Evolutionary conservation across 2,113 vertebrate species (phyloP), one percentile per base, ranked within the genome.

Genomic region (Sturnus vulgaris): DNA sequence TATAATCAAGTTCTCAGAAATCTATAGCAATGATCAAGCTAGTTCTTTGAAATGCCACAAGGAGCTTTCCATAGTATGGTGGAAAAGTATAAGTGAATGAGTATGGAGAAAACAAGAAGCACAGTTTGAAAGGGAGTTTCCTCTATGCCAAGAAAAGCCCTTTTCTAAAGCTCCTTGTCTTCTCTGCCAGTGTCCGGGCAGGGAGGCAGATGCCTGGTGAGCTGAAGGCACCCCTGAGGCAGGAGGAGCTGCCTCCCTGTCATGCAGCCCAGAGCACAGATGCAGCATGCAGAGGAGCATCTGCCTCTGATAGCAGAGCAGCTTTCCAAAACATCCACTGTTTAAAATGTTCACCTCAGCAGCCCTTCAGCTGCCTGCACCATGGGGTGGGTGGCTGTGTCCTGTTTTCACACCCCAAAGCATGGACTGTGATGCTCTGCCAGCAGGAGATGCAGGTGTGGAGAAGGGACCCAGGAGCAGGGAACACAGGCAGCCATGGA

Each of bases 1-100:
- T 73, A 80, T 55, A 80, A 94, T 90, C 66, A 73, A 8, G 63
- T 79, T 95, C 89, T 55, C 57, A 53, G 75, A 88, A 90, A 95
- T 87, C 87, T 55, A 85, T 79, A 92, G 16, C 33, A 59, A 50
- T 63, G 73, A 65, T 42, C 66, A 65, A 68, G 59, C 6, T 46
- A 65, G 53, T 82, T 78, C 33, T 33, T 85, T 66, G 42, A 95
- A 89, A 87, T 95, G 73, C n/a, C 84, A 66, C 25, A 53, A 72
- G 53, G 44, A 82, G 39, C 53, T 91, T 89, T 76, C 46, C n/a
- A 14, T 14, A 6, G 12, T 21, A 46, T 24, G 28, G 37, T 27
- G 23, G n/a, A 65, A 64, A 76, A 76, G 14, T 2, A 1, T 40
- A 65, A 86, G 52, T 3, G 1, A 24, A 28, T 63, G 4, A 4